phyloP scores from a whole-genome alignment of 2,113 vertebrate species.

The Micromys minutus region DNA sequence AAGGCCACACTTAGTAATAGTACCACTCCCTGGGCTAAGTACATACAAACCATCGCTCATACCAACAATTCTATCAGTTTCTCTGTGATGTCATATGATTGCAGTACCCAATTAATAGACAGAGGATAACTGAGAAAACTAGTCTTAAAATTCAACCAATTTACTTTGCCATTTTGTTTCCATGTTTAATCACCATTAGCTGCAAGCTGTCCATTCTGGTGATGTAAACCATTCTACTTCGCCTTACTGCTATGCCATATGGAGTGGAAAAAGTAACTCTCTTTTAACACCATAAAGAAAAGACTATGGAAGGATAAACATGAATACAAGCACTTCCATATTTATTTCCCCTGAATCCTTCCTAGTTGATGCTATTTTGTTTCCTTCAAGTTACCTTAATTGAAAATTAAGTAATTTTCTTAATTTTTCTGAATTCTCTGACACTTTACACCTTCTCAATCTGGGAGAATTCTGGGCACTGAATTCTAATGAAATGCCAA shows the following conservation, averaged over 20 bases:
- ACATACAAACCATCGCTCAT: too few species aligned
- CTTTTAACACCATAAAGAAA: neutral
- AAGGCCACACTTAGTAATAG: too few species aligned
- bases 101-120: neutral
- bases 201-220: slow-evolving; percentile 49
- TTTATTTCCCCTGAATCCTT: slow-evolving; percentile 9
- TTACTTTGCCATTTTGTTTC: slow-evolving; percentile 32
- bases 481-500: slow-evolving; percentile 43
- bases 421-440: slow-evolving; percentile 20
- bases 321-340: neutral
- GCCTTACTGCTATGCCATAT: slow-evolving; percentile 18
- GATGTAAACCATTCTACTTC: slow-evolving; percentile 19
- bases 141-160: slow-evolving; percentile 30
- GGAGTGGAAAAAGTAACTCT: slow-evolving; percentile 1
- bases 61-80: slow-evolving; percentile 12
- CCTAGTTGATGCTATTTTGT: neutral
- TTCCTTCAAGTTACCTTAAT: neutral
- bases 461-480: neutral
- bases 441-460: slow-evolving; percentile 52
- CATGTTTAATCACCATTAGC: slow-evolving; percentile 44
- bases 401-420: neutral
- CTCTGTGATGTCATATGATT: neutral
- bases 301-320: neutral
- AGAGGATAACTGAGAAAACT: neutral
- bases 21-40: too few species aligned